phyloP scores from a whole-genome alignment of 2,888 invertebrate genomes.

The Diloba caeruleocephala region DNA sequence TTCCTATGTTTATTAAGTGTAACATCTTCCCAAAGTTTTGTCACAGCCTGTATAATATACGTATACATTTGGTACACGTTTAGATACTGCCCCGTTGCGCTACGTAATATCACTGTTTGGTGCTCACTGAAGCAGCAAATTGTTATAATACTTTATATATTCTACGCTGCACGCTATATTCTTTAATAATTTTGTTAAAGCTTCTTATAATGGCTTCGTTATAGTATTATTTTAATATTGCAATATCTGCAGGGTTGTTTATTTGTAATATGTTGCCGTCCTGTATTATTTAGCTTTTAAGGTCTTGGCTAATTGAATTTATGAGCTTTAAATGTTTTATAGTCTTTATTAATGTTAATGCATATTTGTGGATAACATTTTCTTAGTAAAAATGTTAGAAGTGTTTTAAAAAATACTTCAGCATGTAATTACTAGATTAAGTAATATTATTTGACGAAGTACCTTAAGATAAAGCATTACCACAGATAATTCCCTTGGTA shows the following conservation, averaged over 20 bases:
- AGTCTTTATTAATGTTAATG: background rate
- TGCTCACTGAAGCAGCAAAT: conserved; percentile 27
- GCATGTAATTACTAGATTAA: no score
- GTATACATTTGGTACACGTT: conserved; percentile 1
- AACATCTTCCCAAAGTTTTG: no score
- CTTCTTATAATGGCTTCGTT: conserved; percentile 1
- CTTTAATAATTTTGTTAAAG: conserved; percentile 9
- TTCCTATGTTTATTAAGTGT: no score
- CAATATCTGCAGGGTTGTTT: conserved; percentile 9
- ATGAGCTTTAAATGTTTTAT: conserved; percentile 2
- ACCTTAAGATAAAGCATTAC: background rate
- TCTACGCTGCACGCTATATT: background rate
- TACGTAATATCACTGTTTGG: conserved; percentile 17
- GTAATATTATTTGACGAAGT: background rate
- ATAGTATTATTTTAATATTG: background rate
- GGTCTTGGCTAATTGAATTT: conserved; percentile 1
- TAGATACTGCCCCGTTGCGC: conserved; percentile 2
- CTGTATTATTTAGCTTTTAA: conserved; percentile 31
- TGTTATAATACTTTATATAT: conserved; percentile 30
- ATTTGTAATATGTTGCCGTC: conserved; percentile 29
- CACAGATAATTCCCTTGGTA: conserved; percentile 11
- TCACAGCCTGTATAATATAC: background rate
- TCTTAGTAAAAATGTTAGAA: background rate
- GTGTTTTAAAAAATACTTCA: no score
- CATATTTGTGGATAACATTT: background rate